Evolutionary conservation across 2,113 vertebrate species (phyloP).

Genomic region (Indri indri): DNA sequence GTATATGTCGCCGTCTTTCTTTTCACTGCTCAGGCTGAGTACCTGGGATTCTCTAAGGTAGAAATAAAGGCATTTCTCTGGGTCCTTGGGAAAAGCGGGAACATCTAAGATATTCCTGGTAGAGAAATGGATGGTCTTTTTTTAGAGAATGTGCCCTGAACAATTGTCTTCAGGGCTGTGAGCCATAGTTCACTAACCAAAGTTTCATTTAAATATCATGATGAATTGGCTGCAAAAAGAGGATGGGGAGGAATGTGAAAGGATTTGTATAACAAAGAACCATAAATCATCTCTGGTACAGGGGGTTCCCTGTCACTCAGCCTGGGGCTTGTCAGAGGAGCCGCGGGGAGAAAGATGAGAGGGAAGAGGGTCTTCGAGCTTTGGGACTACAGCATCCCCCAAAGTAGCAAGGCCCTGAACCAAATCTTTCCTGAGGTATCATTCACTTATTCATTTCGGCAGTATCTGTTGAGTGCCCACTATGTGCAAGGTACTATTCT

Average conservation of each 20-base stretch:
- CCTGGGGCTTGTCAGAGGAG: conserved; percentile 65
- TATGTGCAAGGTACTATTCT: background rate
- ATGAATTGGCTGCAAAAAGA: conserved; percentile 55
- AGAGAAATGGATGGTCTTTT: background rate
- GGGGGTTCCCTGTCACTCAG: conserved; percentile 64
- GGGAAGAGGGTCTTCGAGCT: background rate
- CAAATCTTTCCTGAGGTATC: background rate
- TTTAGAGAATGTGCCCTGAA: background rate
- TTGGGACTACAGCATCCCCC: background rate
- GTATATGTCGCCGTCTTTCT: background rate
- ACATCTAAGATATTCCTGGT: background rate
- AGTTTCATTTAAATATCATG: conserved; percentile 41
- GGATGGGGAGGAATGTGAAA: conserved; percentile 73
- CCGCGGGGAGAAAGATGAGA: conserved; percentile 59
- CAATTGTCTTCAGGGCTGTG: accelerated
- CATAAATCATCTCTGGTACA: conserved; percentile 78
- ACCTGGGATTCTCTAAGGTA: background rate
- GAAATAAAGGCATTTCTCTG: background rate
- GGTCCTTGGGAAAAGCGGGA: background rate
- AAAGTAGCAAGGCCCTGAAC: background rate
- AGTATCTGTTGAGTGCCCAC: background rate
- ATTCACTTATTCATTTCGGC: background rate
- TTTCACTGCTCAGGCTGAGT: conserved; percentile 29
- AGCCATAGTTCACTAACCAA: conserved; percentile 6
- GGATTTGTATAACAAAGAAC: conserved; percentile 85